Percentiles rank a stretch among this genome's conserved stretches.
Conservation (phyloP, 2,797 vertebrate genomes). For the Falco cherrug region DNA sequence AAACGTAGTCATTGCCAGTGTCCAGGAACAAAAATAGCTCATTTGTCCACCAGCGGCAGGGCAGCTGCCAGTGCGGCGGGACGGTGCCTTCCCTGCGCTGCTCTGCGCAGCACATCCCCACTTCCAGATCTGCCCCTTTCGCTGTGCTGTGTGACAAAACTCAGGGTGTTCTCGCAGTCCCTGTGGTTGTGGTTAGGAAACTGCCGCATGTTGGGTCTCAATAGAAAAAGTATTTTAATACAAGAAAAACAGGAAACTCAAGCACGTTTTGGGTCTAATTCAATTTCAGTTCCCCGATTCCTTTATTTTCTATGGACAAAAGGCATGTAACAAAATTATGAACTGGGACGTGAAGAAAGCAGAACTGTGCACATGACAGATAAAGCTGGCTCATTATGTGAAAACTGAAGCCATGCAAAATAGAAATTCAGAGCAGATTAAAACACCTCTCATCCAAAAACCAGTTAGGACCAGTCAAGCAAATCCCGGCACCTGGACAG, state of each 20-base stretch:
- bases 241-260: slow-evolving; percentile 70
- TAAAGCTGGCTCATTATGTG: slow-evolving; percentile 57
- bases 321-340: slow-evolving; percentile 59
- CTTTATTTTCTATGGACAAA: slow-evolving; percentile 72
- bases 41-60: background rate
- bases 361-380: slow-evolving; percentile 58
- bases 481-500: slow-evolving; percentile 27
- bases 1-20: slow-evolving; percentile 7
- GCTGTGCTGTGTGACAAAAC: background rate
- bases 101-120: background rate
- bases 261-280: slow-evolving; percentile 65
- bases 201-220: slow-evolving; percentile 51
- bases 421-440: slow-evolving; percentile 54
- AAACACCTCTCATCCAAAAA: slow-evolving; percentile 49
- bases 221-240: slow-evolving; percentile 72
- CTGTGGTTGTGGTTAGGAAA: slow-evolving; percentile 68
- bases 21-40: slow-evolving; percentile 34
- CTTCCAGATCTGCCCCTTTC: slow-evolving; percentile 2
- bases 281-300: slow-evolving; percentile 68
- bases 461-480: slow-evolving; percentile 47
- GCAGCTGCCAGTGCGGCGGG: background rate
- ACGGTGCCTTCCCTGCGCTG: rapidly evolving
- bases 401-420: slow-evolving; percentile 51
- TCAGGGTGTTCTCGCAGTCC: slow-evolving; percentile 7
- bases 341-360: slow-evolving; percentile 63